Conservation (phyloP, 2,888 invertebrate genomes). For the Gymnosoma rotundatum region DNA sequence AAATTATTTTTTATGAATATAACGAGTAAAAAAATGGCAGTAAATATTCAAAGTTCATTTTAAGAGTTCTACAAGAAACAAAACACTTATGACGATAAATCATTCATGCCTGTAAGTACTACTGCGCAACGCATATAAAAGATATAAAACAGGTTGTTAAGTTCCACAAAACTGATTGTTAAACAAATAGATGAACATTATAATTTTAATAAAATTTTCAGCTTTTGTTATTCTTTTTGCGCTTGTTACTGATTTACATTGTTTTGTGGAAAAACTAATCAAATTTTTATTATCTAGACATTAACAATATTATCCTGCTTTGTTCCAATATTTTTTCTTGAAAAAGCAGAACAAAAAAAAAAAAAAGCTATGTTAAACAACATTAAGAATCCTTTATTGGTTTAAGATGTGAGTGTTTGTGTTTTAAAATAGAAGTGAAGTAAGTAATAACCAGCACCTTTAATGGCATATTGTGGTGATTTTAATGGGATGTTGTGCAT, state of each 20-base stretch:
- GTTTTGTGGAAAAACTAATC: constrained; percentile 68
- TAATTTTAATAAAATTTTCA: constrained; percentile 67
- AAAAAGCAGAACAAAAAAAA: neutral
- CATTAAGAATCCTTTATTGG: constrained; percentile 45
- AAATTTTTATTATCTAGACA: constrained; percentile 69
- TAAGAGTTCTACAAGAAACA: neutral
- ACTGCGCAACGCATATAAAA: constrained; percentile 19
- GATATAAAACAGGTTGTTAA: constrained; percentile 50
- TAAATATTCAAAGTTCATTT: no score
- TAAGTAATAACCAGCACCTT: constrained; percentile 74
- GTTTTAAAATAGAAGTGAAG: constrained; percentile 39
- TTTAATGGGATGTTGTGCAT: constrained; percentile 75
- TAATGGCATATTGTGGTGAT: constrained; percentile 83
- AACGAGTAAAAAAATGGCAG: no score
- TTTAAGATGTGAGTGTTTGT: constrained; percentile 7
- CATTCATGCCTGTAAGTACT: constrained; percentile 2
- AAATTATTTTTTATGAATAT: no score
- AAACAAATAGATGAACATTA: constrained; percentile 67
- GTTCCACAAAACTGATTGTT: constrained; percentile 49
- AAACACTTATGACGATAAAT: neutral
- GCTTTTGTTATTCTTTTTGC: constrained; percentile 8
- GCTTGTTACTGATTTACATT: constrained; percentile 45
- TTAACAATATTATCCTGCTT: constrained; percentile 66
- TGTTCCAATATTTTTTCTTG: neutral
- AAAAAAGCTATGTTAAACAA: constrained; percentile 26